These are phyloP conservation scores for Heliconius erato DNA, from an alignment of 2,888 invertebrate genomes.

Conservation along the genomic window DNA sequence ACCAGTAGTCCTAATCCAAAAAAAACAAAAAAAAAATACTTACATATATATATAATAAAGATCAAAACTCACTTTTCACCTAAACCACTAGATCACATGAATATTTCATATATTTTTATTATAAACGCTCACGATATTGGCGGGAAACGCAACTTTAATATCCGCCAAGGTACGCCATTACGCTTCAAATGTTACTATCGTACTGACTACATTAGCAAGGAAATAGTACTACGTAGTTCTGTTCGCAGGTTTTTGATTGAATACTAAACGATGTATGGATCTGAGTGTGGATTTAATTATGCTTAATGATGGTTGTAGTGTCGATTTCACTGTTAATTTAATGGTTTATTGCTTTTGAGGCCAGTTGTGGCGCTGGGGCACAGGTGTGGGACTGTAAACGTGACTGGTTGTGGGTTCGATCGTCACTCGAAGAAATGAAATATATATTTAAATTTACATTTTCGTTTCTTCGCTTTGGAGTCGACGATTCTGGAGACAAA, in stretches of 20 bases:
- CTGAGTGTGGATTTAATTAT: background rate
- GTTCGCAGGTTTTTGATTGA: conserved; percentile 22
- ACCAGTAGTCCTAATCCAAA: too few species aligned
- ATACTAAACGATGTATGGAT: conserved; percentile 11
- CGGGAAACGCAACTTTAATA: conserved; percentile 23
- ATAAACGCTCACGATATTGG: conserved; percentile 13
- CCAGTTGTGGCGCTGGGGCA: too few species aligned
- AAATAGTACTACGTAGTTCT: conserved; percentile 31
- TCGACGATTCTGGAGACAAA: too few species aligned
- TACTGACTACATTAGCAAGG: conserved; percentile 32
- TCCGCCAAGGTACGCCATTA: conserved; percentile 19
- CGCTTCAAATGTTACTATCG: conserved; percentile 32
- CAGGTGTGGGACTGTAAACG: too few species aligned
- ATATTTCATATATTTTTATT: conserved; percentile 3
- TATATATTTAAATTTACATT: too few species aligned
- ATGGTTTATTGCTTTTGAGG: too few species aligned
- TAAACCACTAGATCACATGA: background rate
- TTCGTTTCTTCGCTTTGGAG: too few species aligned
- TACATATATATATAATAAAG: background rate
- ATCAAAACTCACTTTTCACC: background rate
- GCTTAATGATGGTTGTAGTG: background rate
- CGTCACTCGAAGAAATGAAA: too few species aligned
- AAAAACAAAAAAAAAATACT: background rate
- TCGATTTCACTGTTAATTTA: too few species aligned
- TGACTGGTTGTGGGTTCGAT: too few species aligned